Percentiles rank a stretch among this genome's conserved stretches.
These are phyloP conservation scores for Harpagifer antarcticus DNA, from an alignment of 2,797 vertebrate genomes.

Conservation along the genomic window DNA sequence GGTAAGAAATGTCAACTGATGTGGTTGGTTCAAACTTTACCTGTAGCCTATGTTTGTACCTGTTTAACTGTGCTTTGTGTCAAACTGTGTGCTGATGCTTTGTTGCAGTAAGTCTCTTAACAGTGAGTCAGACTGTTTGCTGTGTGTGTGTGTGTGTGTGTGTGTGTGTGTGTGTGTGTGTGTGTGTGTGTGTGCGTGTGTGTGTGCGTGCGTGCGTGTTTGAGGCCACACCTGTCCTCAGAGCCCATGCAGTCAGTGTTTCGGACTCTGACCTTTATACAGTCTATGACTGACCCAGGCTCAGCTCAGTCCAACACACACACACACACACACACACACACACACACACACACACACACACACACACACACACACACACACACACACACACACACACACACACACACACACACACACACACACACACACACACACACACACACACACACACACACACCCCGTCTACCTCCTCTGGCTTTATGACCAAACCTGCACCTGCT, in stretches of 20 bases:
- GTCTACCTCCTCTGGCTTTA: constrained; percentile 18
- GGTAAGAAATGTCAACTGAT: background rate
- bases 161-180: constrained; percentile 8
- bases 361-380: too few species aligned
- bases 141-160: constrained; percentile 23
- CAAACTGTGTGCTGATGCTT: background rate
- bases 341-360: too few species aligned
- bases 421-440: constrained; percentile 2
- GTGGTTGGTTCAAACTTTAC: too few species aligned
- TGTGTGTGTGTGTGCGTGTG: background rate
- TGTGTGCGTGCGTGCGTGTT: background rate
- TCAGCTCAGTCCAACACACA: constrained; percentile 8
- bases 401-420: constrained; percentile 4
- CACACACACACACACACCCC: background rate
- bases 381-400: too few species aligned
- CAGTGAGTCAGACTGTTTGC: constrained; percentile 62
- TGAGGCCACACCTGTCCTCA: constrained; percentile 68
- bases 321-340: constrained; percentile 8
- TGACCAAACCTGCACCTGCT: constrained; percentile 10
- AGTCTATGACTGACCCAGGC: constrained; percentile 64
- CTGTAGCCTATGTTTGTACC: background rate
- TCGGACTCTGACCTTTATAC: constrained; percentile 78
- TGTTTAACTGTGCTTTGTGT: background rate
- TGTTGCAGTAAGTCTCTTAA: constrained; percentile 20
- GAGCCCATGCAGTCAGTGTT: constrained; percentile 32